Percentiles rank a stretch among this genome's conserved stretches.
These are phyloP conservation scores for Tenthredo notha DNA, from an alignment of 2,888 invertebrate species.

Conservation along the genomic window DNA sequence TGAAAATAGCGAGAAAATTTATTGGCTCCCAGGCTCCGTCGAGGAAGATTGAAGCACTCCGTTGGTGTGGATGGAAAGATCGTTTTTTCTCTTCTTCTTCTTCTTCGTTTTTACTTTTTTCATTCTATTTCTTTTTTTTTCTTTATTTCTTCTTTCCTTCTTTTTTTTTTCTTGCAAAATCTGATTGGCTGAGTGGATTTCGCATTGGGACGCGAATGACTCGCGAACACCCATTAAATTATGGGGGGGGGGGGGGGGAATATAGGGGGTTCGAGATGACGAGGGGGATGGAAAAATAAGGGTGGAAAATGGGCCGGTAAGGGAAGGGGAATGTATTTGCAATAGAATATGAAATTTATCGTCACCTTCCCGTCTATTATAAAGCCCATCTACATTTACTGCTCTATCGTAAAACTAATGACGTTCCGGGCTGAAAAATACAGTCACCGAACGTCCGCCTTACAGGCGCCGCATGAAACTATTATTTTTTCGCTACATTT, in stretches of 20 bases:
- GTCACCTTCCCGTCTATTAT: constrained; percentile 66
- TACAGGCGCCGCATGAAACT: constrained; percentile 62
- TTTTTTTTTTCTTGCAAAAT: constrained; percentile 57
- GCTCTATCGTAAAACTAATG: constrained; percentile 71
- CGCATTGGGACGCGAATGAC: constrained; percentile 59
- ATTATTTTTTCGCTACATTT: constrained; percentile 59
- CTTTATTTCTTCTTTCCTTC: background rate
- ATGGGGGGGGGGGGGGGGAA: constrained; percentile 51
- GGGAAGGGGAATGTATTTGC: constrained; percentile 60
- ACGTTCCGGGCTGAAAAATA: constrained; percentile 60
- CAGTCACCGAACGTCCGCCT: constrained; percentile 57
- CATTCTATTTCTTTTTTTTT: background rate
- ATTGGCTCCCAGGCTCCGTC: constrained; percentile 45
- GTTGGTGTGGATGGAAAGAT: constrained; percentile 46
- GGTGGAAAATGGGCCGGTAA: constrained; percentile 30
- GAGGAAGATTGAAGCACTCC: constrained; percentile 48
- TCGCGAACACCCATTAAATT: constrained; percentile 69
- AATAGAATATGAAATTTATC: constrained; percentile 74
- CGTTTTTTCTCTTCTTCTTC: constrained; percentile 26
- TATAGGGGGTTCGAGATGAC: constrained; percentile 42
- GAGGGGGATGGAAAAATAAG: constrained; percentile 48
- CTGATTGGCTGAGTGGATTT: constrained; percentile 60
- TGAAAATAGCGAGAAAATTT: constrained; percentile 52
- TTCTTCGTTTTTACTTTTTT: constrained; percentile 2
- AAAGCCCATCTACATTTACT: constrained; percentile 68